phyloP scores from a whole-genome alignment of 2,113 vertebrate genomes.

The Ageneiosus marmoratus region DNA sequence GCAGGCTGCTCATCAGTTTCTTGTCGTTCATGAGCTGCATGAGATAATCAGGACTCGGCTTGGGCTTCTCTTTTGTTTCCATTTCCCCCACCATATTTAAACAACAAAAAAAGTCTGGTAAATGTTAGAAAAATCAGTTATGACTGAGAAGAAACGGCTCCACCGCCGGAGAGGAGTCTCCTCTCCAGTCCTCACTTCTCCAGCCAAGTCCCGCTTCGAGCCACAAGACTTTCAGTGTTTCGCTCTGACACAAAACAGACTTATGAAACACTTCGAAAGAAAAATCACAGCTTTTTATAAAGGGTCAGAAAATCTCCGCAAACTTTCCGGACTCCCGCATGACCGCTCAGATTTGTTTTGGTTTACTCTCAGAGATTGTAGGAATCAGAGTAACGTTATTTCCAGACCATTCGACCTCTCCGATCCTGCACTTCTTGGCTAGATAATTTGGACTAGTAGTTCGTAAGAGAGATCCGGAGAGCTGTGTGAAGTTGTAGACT shows the following conservation, averaged over 20 bases:
- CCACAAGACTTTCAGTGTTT: not conserved
- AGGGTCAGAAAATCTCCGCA: slow-evolving; percentile 27
- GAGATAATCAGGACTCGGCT: slow-evolving; percentile 95
- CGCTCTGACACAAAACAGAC: not conserved
- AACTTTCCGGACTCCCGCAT: slow-evolving; percentile 48
- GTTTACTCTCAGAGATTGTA: slow-evolving; percentile 6
- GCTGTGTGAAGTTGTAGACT: not conserved
- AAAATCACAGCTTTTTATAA: not conserved
- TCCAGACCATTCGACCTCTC: slow-evolving; percentile 13
- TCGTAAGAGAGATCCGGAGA: not conserved
- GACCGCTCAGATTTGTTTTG: slow-evolving; percentile 44
- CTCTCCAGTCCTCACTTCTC: not conserved
- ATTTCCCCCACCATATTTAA: slow-evolving; percentile 89
- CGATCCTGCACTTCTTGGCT: not conserved
- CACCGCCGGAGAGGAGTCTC: not conserved
- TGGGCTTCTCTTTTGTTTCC: slow-evolving; percentile 96
- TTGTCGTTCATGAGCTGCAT: slow-evolving; percentile 99
- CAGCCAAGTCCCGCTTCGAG: not conserved
- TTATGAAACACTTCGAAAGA: not conserved
- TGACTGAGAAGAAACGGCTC: not conserved
- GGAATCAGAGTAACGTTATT: not conserved
- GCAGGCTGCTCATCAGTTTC: slow-evolving; percentile 97
- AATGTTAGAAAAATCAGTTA: not conserved
- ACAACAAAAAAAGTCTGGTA: not conserved
- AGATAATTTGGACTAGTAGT: not conserved